A percentile compares a stretch with the other conserved stretches of the same genome.
Evolutionary conservation across 2,888 invertebrate genomes (phyloP).

Genomic region (Crematogaster levior): DNA sequence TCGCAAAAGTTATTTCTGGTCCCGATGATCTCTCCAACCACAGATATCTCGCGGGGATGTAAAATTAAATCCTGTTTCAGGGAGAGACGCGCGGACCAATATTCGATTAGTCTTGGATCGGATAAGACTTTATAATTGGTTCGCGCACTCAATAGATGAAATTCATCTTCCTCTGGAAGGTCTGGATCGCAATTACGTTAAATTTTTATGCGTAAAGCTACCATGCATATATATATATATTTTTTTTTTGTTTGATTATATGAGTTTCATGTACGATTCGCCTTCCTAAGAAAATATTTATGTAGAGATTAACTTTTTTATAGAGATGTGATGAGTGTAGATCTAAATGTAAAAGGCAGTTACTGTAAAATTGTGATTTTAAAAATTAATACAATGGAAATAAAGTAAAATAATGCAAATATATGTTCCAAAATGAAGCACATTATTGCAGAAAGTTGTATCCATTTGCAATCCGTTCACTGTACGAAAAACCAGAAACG

Average conservation of each 20-base stretch:
- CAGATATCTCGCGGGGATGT: slow-evolving; percentile 51
- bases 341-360: not conserved
- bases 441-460: not conserved
- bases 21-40: slow-evolving; percentile 37
- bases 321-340: too few relatives aligned
- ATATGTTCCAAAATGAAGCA: not conserved
- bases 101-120: slow-evolving; percentile 54
- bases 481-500: slow-evolving; percentile 2
- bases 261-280: not conserved
- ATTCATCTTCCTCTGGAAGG: slow-evolving; percentile 37
- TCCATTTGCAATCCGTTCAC: not conserved
- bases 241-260: not conserved
- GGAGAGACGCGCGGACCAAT: slow-evolving; percentile 49
- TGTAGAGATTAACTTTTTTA: not conserved
- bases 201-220: slow-evolving; percentile 32
- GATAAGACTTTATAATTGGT: slow-evolving; percentile 56
- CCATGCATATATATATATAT: too few relatives aligned
- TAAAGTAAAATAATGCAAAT: not conserved
- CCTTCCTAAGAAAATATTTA: not conserved
- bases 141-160: slow-evolving; percentile 55
- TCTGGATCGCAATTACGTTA: slow-evolving; percentile 33
- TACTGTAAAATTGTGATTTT: not conserved
- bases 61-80: slow-evolving; percentile 56
- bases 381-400: not conserved
- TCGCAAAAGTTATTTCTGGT: slow-evolving; percentile 50